phyloP scores from a whole-genome alignment of 1,140 invertebrate genomes.

The Saccostrea cuccullata region DNA sequence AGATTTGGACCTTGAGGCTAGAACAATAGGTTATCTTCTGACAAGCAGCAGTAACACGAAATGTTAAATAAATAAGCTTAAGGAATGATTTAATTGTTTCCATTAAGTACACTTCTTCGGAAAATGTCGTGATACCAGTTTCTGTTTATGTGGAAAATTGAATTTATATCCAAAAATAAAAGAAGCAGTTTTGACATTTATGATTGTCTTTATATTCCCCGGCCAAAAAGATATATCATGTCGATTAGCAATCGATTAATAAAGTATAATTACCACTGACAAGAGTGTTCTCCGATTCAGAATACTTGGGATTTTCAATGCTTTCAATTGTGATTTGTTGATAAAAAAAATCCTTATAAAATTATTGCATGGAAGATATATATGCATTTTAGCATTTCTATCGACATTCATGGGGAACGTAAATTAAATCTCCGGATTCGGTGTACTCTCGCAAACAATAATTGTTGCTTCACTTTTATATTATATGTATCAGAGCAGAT shows the following conservation, averaged over 20 bases:
- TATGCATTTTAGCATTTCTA: background rate
- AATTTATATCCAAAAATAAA: conserved; percentile 2
- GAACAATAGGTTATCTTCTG: too few species aligned
- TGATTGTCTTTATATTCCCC: background rate
- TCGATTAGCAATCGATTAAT: background rate
- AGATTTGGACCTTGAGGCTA: too few species aligned
- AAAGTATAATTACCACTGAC: background rate
- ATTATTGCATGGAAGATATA: background rate
- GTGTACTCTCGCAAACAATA: too few species aligned
- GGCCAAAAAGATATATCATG: background rate
- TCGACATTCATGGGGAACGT: background rate
- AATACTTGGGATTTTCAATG: background rate
- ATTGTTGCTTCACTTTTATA: too few species aligned
- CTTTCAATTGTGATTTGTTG: background rate
- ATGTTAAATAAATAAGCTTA: too few species aligned
- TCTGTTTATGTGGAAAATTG: background rate
- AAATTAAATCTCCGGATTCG: background rate
- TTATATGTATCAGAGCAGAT: too few species aligned
- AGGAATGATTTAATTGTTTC: too few species aligned
- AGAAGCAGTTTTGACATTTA: background rate
- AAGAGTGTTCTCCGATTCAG: background rate
- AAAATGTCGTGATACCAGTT: background rate
- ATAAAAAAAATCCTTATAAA: conserved; percentile 7
- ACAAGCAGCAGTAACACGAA: too few species aligned
- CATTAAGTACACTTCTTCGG: too few species aligned